These are phyloP conservation scores for Bombyx huttoni DNA, from an alignment of 2,888 invertebrate genomes.

Conservation along the genomic window DNA sequence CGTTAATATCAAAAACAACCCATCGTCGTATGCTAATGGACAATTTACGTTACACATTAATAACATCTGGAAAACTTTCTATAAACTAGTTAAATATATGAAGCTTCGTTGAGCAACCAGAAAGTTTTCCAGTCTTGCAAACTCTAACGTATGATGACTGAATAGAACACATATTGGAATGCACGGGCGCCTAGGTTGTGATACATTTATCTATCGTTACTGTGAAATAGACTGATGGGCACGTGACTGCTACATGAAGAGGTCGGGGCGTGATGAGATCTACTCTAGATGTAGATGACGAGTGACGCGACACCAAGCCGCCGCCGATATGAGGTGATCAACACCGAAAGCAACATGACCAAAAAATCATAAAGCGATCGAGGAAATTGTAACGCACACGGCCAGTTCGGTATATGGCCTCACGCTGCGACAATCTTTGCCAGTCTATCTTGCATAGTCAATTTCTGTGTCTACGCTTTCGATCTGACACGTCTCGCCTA, in stretches of 20 bases:
- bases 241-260: constrained; percentile 60
- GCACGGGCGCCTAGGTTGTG: constrained; percentile 70
- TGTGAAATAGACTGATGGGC: constrained; percentile 54
- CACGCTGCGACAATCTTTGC: constrained; percentile 49
- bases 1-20: not conserved
- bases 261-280: constrained; percentile 54
- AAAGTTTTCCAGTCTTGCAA: constrained; percentile 57
- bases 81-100: constrained; percentile 37
- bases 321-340: constrained; percentile 53
- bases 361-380: constrained; percentile 38
- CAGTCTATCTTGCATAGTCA: constrained; percentile 53
- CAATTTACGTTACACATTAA: not conserved
- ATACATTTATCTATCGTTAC: constrained; percentile 69
- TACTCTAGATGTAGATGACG: constrained; percentile 36
- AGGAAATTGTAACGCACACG: constrained; percentile 47
- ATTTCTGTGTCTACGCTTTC: constrained; percentile 54
- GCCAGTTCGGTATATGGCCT: constrained; percentile 58
- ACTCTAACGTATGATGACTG: constrained; percentile 31
- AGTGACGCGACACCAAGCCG: constrained; percentile 52
- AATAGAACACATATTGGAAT: constrained; percentile 37
- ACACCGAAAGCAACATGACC: constrained; percentile 69
- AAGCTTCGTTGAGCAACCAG: constrained; percentile 40
- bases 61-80: constrained; percentile 62
- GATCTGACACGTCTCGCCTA: constrained; percentile 53
- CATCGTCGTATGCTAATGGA: not conserved